Base-by-base conservation (phyloP, 2,113 vertebrate species). In the Morone chrysops region DNA sequence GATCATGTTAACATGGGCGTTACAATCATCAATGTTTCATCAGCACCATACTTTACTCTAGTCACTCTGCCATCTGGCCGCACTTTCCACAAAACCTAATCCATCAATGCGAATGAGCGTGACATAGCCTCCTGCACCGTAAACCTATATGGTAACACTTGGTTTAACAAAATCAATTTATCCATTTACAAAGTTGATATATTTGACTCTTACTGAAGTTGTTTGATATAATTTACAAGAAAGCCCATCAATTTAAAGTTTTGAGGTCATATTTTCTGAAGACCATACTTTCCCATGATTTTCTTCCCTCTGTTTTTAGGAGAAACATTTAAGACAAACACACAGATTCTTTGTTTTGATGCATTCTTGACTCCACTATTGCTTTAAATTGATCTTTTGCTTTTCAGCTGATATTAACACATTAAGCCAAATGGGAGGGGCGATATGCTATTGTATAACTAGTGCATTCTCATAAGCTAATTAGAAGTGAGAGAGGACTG, bases 391-490 rank as follows among this genome's bases (percentile, higher is more conserved):
- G 7, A 50, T 47, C 17, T 51, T 61, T 47, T 12, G 8, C 7
- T 11, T 31, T 56, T 53, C 6, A 47, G 5, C 18, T 63, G 4
- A 70, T 67, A 60, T 60, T 17, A 69, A 65, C n/a, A 48, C 31
- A 73, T 62, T 53, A 12, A 25, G 53, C 10, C 6, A 41, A 31
- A 25, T 0, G 22, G 9, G 45, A 70, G 47, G 0, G 57, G 3
- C 25, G 8, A 38, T 10, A 0, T 11, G 61, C 67, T 67, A 75
- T 78, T 89, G 65, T 3, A 22, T 65, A 69, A 83, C 17, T 47
- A 31, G 57, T 60, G 20, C 63, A 67, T 74, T 86, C 85, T 81
- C 83, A 88, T 89, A 84, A 89, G 90, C 68, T 90, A 90, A 92
- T 91, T 89, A 89, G 72, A 78, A 87, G 76, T 68, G 69, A 68